Base-by-base conservation (phyloP, 2,888 invertebrate genomes). In the Melanostoma mellinum region DNA sequence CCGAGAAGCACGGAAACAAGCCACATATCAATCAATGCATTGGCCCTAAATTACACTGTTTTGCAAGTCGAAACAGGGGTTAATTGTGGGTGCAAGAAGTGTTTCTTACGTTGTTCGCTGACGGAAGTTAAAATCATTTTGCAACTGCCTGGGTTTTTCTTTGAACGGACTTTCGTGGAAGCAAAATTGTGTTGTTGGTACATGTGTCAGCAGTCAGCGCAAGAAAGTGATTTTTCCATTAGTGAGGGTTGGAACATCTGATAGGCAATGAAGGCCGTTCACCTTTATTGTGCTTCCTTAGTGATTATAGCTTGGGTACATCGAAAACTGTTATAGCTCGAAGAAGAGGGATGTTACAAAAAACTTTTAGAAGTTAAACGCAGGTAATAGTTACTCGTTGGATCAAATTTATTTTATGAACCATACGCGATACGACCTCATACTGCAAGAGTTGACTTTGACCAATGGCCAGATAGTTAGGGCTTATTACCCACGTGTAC, bases 21-120 rank as follows among this genome's bases (percentile, higher is more conserved):
- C 84, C 84, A 75, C 84, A 84, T 69, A 84, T 84, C 84, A 84
- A 84, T 84, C 84, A 84, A 67, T 33, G 50, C 71, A 75, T 78
- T 61, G 71, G 60, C 65, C 74, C 71, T 75, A 74, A 75, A 79
- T 84, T 71, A 84, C 60, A 65, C 30, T 71, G 71, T 75, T 71
- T 75, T 79, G 55, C 60, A 52, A 67, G 74, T 40, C 69, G 71
- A 32, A 78, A 74, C 74, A 78, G 78, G 63, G 65, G 50, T 69
- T 78, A 84, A 78, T 84, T 84, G 84, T 74, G 77, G 84, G 74
- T 84, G 84, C 60, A 69, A 74, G 69, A 84, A 65, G 77, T 78
- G 78, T 74, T 78, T 71, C 69, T 36, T 65, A 71, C 53, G 36
- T 71, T 68, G 82, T 82, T 46, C n/a, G 30, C 56, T 72, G 52